Evolutionary conservation across 1,140 invertebrate genomes (phyloP), one percentile per base, ranked within the genome.

Genomic region (Lasaia peninsularis): DNA sequence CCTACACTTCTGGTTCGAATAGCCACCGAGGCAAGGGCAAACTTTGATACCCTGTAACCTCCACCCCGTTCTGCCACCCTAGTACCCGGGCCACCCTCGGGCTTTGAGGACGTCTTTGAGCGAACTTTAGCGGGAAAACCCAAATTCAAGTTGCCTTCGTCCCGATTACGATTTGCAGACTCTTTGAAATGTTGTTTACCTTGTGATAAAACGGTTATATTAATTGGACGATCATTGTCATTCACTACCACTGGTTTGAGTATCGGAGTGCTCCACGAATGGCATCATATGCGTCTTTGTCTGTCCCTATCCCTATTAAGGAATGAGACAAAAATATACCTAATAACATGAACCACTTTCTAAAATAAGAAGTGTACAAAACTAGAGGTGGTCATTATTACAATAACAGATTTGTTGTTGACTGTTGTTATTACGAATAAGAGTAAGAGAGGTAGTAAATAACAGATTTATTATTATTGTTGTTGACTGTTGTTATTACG

Each of bases 91-190:
- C 77, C 78, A 78, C 79, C 81, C 79, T 63, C 73, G 73, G 72
- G 78, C 78, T 84, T 79, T 80, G 75, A 85, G 82, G 81, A 85
- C 81, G 77, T 85, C 85, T 86, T 86, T 86, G 78, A 85, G 73
- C 69, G 72, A 88, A 88, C 75, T 88, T 88, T 73, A 73, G 72
- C 73, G 79, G 74, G 80, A 82, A 85, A 86, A 85, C 78, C 85
- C 80, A 75, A 88, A 88, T 82, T 84, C 77, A 82, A 81, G 78
- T 59, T 37, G 34, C 52, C 51, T 52, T 62, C 67, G 73, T 67
- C 70, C 75, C 77, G 81, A 88, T 88, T 86, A 88, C 71, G 74
- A 79, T 75, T 82, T 78, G 75, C 72, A 71, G 73, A 85, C 80
- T 85, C 81, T 88, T 81, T 80, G 77, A 78, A 83, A 78, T 87